phyloP scores from a whole-genome alignment of 1,140 invertebrate species.

The Cotesia vestalis region DNA sequence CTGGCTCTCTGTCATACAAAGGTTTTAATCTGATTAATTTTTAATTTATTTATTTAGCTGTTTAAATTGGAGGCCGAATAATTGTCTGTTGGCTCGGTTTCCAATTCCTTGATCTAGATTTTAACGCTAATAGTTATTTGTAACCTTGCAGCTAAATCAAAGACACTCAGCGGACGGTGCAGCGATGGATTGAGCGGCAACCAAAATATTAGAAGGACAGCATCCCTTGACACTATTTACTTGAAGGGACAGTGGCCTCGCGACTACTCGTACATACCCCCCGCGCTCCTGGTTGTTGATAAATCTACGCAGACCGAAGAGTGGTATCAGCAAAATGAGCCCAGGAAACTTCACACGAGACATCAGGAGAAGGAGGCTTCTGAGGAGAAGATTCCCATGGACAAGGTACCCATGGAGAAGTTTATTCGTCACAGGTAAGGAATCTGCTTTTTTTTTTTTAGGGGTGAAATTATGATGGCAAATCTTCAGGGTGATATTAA shows the following conservation, averaged over 20 bases:
- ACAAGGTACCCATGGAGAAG: slow-evolving; percentile 65
- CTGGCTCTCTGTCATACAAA: slow-evolving; percentile 77
- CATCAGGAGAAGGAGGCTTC: slow-evolving; percentile 46
- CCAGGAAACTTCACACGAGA: slow-evolving; percentile 63
- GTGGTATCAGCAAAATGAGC: slow-evolving; percentile 64
- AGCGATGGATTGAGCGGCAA: slow-evolving; percentile 62
- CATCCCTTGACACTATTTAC: slow-evolving; percentile 80
- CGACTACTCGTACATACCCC: slow-evolving; percentile 74
- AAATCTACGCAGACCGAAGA: slow-evolving; percentile 82
- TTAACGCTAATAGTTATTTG: slow-evolving; percentile 1
- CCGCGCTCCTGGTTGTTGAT: slow-evolving; percentile 75
- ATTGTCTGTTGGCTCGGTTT: slow-evolving; percentile 45
- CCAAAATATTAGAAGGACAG: slow-evolving; percentile 76
- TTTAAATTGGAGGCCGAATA: slow-evolving; percentile 47
- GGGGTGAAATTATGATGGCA: slow-evolving; percentile 24
- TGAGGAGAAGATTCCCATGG: slow-evolving; percentile 62
- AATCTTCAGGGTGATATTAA: too few species aligned
- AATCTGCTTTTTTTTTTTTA: slow-evolving; percentile 4
- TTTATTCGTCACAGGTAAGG: slow-evolving; percentile 65
- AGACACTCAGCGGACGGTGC: slow-evolving; percentile 66
- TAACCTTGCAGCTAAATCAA: slow-evolving; percentile 69
- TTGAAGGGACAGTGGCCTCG: slow-evolving; percentile 80
- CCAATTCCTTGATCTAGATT: slow-evolving; percentile 27
- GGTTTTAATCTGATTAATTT: slow-evolving; percentile 56
- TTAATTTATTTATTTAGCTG: neutral